A percentile compares a stretch with the other conserved stretches of the same genome.
These are phyloP conservation scores for Morone saxatilis DNA, from an alignment of 2,113 vertebrate genomes.

Conservation along the genomic window DNA sequence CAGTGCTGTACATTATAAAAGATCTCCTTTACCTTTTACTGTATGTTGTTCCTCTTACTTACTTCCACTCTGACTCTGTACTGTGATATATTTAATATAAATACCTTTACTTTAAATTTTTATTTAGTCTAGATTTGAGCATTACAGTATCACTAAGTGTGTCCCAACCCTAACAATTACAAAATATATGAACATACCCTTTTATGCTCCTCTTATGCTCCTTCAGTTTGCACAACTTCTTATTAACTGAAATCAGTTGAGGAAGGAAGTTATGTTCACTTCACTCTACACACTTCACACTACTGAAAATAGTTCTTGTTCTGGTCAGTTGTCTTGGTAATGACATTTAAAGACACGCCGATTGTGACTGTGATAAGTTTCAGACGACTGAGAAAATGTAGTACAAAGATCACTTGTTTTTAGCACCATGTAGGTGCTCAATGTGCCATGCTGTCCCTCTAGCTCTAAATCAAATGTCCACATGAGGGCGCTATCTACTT, in stretches of 20 bases:
- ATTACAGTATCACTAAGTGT: not conserved
- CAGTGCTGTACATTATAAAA: not conserved
- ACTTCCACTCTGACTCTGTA: not conserved
- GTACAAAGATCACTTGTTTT: not conserved
- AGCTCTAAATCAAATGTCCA: conserved; percentile 43
- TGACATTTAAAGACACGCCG: not conserved
- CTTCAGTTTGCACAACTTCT: not conserved
- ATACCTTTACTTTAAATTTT: not conserved
- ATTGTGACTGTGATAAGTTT: not conserved
- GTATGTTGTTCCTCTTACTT: not conserved
- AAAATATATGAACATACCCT: conserved; percentile 1
- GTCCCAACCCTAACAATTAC: not conserved
- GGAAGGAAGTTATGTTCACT: not conserved
- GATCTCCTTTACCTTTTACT: not conserved
- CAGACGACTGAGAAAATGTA: not conserved
- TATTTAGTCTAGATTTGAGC: not conserved
- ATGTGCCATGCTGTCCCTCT: not conserved
- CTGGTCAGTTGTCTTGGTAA: not conserved
- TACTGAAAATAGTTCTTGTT: not conserved
- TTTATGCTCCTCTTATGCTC: not conserved
- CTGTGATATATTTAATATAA: not conserved
- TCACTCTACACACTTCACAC: not conserved
- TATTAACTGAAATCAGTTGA: not conserved
- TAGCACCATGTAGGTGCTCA: not conserved
- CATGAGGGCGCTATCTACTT: conserved; percentile 55